Conservation (phyloP, 2,888 invertebrate genomes). For the Unio delphinus region DNA sequence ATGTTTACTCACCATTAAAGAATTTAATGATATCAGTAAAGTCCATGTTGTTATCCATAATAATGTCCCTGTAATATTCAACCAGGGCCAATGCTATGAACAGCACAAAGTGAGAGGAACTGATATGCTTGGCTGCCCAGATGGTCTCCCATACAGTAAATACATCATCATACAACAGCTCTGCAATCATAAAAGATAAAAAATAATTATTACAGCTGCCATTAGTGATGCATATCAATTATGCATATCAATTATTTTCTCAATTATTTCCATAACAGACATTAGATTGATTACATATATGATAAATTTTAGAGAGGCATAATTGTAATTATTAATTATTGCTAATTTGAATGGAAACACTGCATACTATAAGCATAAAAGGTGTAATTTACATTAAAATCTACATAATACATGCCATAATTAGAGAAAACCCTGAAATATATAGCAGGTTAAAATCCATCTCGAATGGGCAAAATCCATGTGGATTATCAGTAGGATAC, state of each 20-base stretch:
- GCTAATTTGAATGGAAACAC: too few species aligned
- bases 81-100: conserved; percentile 93
- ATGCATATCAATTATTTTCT: background rate
- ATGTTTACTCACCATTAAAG: conserved; percentile 85
- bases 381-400: too few species aligned
- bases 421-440: too few species aligned
- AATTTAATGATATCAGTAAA: conserved; percentile 98
- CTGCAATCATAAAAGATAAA: conserved; percentile 71
- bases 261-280: background rate
- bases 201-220: background rate
- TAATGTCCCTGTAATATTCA: conserved; percentile 94
- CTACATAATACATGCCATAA: too few species aligned
- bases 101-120: conserved; percentile 91
- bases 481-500: too few species aligned
- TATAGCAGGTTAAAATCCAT: too few species aligned
- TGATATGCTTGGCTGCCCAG: conserved; percentile 91
- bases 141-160: conserved; percentile 95
- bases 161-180: conserved; percentile 92
- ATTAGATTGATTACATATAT: too few species aligned
- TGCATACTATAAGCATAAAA: too few species aligned
- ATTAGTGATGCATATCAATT: background rate
- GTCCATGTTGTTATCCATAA: conserved; percentile 95
- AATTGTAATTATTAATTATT: too few species aligned
- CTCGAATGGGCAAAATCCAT: too few species aligned
- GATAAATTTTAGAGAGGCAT: too few species aligned